Conservation (phyloP, 2,113 vertebrate genomes). For the Hydrolagus affinis region DNA sequence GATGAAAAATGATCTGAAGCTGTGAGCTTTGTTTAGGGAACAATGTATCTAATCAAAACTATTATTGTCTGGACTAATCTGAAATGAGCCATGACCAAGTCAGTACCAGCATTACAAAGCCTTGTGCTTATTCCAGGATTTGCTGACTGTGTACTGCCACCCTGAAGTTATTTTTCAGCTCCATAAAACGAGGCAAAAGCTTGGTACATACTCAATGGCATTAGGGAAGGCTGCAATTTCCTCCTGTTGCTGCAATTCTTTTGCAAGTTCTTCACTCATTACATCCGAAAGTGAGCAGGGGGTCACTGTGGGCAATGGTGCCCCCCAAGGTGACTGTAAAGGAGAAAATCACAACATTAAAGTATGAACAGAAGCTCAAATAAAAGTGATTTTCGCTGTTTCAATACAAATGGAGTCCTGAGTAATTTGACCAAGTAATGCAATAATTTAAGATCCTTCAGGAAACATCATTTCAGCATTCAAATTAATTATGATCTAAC, state of each 20-base stretch:
- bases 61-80: too few relatives aligned
- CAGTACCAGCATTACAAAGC: too few relatives aligned
- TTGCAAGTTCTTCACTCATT: slow-evolving; percentile 92
- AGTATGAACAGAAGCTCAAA: neutral
- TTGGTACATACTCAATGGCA: slow-evolving; percentile 60
- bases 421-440: neutral
- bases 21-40: too few relatives aligned
- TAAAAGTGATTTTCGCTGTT: too few relatives aligned
- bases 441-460: slow-evolving; percentile 24
- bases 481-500: neutral
- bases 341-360: slow-evolving; percentile 33
- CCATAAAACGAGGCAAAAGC: neutral
- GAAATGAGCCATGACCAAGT: too few relatives aligned
- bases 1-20: too few relatives aligned
- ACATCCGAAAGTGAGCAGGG: slow-evolving; percentile 84
- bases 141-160: too few relatives aligned
- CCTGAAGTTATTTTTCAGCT: too few relatives aligned
- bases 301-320: slow-evolving; percentile 46
- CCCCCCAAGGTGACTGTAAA: slow-evolving; percentile 78
- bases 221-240: slow-evolving; percentile 58
- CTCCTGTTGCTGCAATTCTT: slow-evolving; percentile 74
- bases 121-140: too few relatives aligned
- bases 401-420: neutral
- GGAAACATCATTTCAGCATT: neutral
- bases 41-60: too few relatives aligned